phyloP scores from a whole-genome alignment of 2,113 vertebrate genomes.

The Recurvirostra avosetta region DNA sequence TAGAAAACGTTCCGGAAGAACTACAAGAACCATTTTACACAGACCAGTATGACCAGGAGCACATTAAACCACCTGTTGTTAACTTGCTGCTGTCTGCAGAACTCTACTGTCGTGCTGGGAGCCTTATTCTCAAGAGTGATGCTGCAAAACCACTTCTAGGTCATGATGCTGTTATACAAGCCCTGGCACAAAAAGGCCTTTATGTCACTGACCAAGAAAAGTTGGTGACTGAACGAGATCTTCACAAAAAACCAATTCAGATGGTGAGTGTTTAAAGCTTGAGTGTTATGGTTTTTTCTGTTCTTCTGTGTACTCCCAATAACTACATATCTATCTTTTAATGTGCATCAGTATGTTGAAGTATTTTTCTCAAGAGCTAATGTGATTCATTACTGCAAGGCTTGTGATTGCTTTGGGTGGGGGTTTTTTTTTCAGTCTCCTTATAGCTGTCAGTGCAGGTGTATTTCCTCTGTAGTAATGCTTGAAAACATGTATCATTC shows the following conservation, averaged over 20 bases:
- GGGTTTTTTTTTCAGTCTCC: background rate
- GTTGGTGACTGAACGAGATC: slow-evolving; percentile 91
- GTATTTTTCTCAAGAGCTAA: background rate
- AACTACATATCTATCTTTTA: background rate
- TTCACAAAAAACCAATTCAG: slow-evolving; percentile 92
- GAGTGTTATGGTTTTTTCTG: background rate
- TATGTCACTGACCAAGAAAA: slow-evolving; percentile 95
- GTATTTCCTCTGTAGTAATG: background rate
- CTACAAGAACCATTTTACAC: slow-evolving; percentile 93
- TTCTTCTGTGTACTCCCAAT: background rate
- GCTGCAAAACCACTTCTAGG: slow-evolving; percentile 88
- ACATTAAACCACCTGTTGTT: slow-evolving; percentile 92
- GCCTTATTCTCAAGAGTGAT: slow-evolving; percentile 90
- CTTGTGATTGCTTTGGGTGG: background rate
- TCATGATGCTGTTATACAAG: slow-evolving; percentile 95
- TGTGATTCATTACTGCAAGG: background rate
- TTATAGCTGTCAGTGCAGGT: background rate
- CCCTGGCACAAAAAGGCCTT: slow-evolving; percentile 92
- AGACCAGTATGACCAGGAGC: slow-evolving; percentile 98
- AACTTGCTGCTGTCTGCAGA: slow-evolving; percentile 92
- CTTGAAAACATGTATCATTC: background rate
- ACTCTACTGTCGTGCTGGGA: slow-evolving; percentile 92
- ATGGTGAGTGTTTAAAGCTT: slow-evolving; percentile 82
- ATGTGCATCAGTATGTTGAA: background rate
- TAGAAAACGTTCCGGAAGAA: slow-evolving; percentile 91